Base-by-base conservation (phyloP, 2,797 vertebrate species). In the Lutjanus argentimaculatus region DNA sequence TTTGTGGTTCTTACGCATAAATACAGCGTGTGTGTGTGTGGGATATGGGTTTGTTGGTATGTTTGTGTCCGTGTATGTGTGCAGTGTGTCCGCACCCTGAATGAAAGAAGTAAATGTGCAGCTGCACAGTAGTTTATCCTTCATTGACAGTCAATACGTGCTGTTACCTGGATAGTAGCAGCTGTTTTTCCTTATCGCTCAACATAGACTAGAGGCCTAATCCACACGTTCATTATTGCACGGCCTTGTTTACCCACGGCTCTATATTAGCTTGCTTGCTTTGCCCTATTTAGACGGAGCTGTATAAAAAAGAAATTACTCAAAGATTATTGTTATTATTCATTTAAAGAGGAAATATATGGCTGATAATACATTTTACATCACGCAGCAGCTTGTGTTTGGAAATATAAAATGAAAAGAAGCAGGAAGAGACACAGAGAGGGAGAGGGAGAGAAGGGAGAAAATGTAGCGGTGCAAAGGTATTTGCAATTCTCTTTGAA, bases 401-500 rank as follows among this genome's bases (percentile, higher is more conserved):
- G 89, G 85, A 92, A 94, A 93, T 91, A 88, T 90, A 81, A 90
- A 96, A 95, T 95, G 93, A 93, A 94, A 88, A 91, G 89, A 84
- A 89, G 87, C 87, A 86, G 87, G 88, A 88, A 83, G 86, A 86
- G 85, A 84, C 22, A 84, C 22, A 36, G 67, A 72, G 67, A 70
- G 66, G 72, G 85, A n/a, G 59, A 76, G 65, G 70, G 52, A 77
- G 84, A 71, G 88, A 80, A 75, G 76, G 86, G 82, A 89, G 92
- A 93, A 91, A 93, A 90, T 95, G 95, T 96, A 94, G 94, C 96
- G 88, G 96, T 92, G 96, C 95, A 86, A 94, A 96, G 95, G 94
- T 97, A 97, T 98, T 98, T 97, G 96, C 96, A 94, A 98, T 98
- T 98, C 97, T 96, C 97, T 98, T 99, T 98, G 97, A 98, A 98